phyloP scores from a whole-genome alignment of 2,113 vertebrate species.

The Cebus imitator region DNA sequence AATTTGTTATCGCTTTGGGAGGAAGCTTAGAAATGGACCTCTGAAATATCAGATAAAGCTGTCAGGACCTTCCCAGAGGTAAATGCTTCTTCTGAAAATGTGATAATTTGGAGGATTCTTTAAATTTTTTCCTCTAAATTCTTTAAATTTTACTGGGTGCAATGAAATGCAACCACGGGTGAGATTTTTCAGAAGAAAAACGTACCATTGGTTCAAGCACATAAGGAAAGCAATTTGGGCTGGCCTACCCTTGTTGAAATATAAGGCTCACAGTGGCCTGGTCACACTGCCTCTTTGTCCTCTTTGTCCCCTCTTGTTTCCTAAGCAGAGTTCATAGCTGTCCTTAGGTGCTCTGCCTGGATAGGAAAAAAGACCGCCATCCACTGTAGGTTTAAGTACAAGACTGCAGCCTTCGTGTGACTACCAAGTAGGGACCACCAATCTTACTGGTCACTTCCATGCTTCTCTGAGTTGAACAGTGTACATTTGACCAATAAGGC shows the following conservation, averaged over 20 bases:
- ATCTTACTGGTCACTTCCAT: neutral
- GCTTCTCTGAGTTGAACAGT: neutral
- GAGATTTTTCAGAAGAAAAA: neutral
- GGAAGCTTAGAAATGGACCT: neutral
- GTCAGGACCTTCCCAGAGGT: neutral
- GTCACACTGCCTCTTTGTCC: neutral
- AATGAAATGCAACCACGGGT: neutral
- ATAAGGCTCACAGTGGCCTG: neutral
- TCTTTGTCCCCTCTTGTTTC: accelerated
- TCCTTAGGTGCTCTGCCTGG: neutral
- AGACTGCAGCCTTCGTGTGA: neutral
- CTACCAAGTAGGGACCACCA: neutral
- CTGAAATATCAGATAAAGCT: neutral
- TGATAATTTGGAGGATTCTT: neutral
- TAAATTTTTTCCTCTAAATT: neutral
- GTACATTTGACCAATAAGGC: neutral
- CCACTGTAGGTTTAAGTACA: accelerated
- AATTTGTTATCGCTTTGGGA: neutral
- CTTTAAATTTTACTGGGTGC: neutral
- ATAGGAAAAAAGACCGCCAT: neutral
- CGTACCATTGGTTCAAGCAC: accelerated
- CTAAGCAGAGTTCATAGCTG: too few relatives aligned
- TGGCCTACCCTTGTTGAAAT: neutral
- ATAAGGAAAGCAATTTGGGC: neutral
- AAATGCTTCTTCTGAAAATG: neutral